Conservation (phyloP, 2,888 invertebrate species). For the Drosophila aldrichi region DNA sequence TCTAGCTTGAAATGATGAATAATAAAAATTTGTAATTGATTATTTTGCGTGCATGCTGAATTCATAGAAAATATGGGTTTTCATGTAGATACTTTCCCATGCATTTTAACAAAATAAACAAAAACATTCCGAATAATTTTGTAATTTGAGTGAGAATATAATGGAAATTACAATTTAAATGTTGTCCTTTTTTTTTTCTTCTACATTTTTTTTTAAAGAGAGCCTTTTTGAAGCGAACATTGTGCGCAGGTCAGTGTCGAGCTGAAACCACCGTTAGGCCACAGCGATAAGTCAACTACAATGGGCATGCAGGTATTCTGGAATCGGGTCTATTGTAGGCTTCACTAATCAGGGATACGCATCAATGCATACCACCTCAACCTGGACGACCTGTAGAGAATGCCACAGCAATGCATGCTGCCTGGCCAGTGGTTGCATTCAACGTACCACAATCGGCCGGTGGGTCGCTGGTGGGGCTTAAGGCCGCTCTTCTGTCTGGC, state of each 20-base stretch:
- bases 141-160: background rate
- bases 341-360: slow-evolving; percentile 43
- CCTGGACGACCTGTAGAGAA: background rate
- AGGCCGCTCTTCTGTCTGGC: slow-evolving; percentile 6
- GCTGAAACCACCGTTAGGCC: slow-evolving; percentile 12
- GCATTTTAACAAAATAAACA: background rate
- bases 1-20: background rate
- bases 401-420: slow-evolving; percentile 26
- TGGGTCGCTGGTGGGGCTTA: background rate
- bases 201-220: background rate
- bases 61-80: background rate
- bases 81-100: background rate
- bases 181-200: background rate
- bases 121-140: background rate
- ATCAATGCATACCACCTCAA: slow-evolving; percentile 33
- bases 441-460: slow-evolving; percentile 11
- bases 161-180: background rate
- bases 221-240: background rate
- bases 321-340: slow-evolving; percentile 10
- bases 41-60: background rate
- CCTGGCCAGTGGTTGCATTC: slow-evolving; percentile 21
- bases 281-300: slow-evolving; percentile 14
- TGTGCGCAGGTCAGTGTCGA: slow-evolving; percentile 3
- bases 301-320: slow-evolving; percentile 29
- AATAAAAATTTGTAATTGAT: background rate